These are phyloP conservation scores for Drosophila nigromelanica DNA, from an alignment of 1,140 invertebrate genomes.

Conservation along the genomic window DNA sequence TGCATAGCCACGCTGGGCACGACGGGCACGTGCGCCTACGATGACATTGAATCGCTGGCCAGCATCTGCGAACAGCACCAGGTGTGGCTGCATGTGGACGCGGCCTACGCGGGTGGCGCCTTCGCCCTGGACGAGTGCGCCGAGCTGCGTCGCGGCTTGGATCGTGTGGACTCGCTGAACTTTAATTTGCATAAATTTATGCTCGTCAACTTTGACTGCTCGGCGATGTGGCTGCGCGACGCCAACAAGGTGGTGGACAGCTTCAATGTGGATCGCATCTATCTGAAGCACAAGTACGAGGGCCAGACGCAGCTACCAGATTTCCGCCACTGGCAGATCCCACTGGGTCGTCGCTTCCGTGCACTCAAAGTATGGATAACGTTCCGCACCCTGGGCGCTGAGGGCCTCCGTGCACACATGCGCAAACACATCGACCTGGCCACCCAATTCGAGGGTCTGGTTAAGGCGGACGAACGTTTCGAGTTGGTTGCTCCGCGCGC, in stretches of 20 bases:
- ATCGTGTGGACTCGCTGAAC: slow-evolving; percentile 94
- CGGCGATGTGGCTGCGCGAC: slow-evolving; percentile 94
- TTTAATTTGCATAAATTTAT: slow-evolving; percentile 97
- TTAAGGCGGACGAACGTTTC: slow-evolving; percentile 90
- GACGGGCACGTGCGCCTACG: slow-evolving; percentile 96
- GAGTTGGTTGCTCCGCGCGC: slow-evolving; percentile 89
- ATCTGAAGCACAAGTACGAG: slow-evolving; percentile 89
- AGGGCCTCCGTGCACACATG: slow-evolving; percentile 91
- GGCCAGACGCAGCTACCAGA: slow-evolving; percentile 91
- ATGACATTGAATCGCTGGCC: slow-evolving; percentile 92
- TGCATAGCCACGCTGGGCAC: slow-evolving; percentile 95
- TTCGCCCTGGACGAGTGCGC: slow-evolving; percentile 96
- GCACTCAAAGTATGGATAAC: slow-evolving; percentile 98
- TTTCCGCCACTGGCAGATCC: slow-evolving; percentile 98
- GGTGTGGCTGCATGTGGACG: slow-evolving; percentile 95
- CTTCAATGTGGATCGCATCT: slow-evolving; percentile 97
- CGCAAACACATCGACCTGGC: slow-evolving; percentile 91
- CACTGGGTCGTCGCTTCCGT: slow-evolving; percentile 96
- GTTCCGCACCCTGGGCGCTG: slow-evolving; percentile 91
- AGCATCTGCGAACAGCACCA: slow-evolving; percentile 90
- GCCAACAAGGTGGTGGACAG: slow-evolving; percentile 91
- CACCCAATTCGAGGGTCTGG: slow-evolving; percentile 89
- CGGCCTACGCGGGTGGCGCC: slow-evolving; percentile 94
- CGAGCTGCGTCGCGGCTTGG: slow-evolving; percentile 91
- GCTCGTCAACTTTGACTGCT: slow-evolving; percentile 96